These are phyloP conservation scores for Lophotriccus pileatus DNA, from an alignment of 2,797 vertebrate genomes.

Conservation along the genomic window DNA sequence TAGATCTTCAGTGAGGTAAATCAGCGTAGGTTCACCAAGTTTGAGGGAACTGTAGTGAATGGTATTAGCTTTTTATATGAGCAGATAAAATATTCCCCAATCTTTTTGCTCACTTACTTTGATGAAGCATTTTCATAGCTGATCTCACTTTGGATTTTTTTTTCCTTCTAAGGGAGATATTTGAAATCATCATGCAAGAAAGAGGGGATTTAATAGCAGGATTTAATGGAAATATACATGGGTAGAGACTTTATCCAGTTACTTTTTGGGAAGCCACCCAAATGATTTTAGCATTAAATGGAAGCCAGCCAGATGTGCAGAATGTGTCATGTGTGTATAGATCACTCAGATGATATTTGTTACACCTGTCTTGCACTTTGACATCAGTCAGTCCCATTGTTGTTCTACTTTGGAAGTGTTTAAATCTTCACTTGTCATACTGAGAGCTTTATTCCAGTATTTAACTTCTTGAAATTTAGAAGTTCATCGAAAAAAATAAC, in stretches of 20 bases:
- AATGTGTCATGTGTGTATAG: background rate
- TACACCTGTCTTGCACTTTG: background rate
- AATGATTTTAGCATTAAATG: background rate
- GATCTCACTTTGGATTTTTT: background rate
- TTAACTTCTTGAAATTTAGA: background rate
- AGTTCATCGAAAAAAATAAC: background rate
- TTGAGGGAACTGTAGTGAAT: background rate
- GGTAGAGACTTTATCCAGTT: background rate
- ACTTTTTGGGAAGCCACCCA: constrained; percentile 7
- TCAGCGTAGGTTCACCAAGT: background rate
- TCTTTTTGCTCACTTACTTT: background rate
- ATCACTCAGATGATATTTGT: background rate
- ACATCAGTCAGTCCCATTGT: background rate
- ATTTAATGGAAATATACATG: background rate
- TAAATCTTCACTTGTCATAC: background rate
- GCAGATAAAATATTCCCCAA: background rate
- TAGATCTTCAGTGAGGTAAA: background rate
- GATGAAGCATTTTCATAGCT: background rate
- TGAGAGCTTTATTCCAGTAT: background rate
- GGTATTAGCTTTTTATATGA: background rate
- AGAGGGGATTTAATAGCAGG: background rate
- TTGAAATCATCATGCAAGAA: background rate
- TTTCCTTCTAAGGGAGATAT: background rate
- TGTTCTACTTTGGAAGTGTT: background rate
- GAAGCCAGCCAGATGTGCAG: background rate